Evolutionary conservation across 2,113 vertebrate species (phyloP).

Genomic region (Rattus norvegicus): GRCr8 NC_086021.1:171107501-171108000

Average conservation of each 20-base stretch:
- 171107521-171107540: background rate
- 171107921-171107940: accelerated
- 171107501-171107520: background rate
- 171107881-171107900: background rate
- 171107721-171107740: background rate
- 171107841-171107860: background rate
- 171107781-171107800: background rate
- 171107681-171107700: background rate
- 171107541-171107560: conserved; percentile 1
- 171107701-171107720: background rate
- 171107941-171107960: accelerated
- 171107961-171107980: background rate
- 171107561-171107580: background rate
- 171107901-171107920: background rate
- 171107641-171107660: background rate
- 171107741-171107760: background rate
- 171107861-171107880: background rate
- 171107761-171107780: background rate
- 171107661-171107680: background rate
- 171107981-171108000: background rate
- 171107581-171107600: background rate
- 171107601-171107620: background rate
- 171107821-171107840: conserved; percentile 35
- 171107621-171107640: background rate
- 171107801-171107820: conserved; percentile 36